phyloP scores from a whole-genome alignment of 2,888 invertebrate species.

The Diarsia rubi region DNA sequence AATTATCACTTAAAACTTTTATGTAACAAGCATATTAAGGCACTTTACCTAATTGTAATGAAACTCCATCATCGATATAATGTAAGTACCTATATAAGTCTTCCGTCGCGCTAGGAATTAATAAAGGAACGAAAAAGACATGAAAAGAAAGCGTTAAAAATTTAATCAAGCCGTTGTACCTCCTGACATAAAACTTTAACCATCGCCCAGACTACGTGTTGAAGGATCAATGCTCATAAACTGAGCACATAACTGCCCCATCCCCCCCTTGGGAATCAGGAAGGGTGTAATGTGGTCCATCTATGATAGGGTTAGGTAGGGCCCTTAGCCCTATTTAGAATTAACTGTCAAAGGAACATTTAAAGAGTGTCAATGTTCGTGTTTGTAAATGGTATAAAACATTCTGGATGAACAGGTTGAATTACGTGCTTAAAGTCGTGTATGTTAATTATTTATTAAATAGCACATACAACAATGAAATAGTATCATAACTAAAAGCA shows the following conservation, averaged over 20 bases:
- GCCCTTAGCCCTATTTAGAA: neutral
- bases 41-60: neutral
- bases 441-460: neutral
- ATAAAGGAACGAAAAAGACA: conserved; percentile 7
- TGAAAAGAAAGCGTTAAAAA: conserved; percentile 43
- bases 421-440: neutral
- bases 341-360: neutral
- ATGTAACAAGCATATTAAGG: neutral
- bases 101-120: neutral
- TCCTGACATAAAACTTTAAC: conserved; percentile 51
- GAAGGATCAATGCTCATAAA: conserved; percentile 47
- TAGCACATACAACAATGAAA: neutral
- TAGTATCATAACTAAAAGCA: neutral
- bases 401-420: neutral
- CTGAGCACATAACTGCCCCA: conserved; percentile 24
- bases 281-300: neutral
- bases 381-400: neutral
- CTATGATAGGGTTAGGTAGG: neutral
- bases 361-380: neutral
- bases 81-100: neutral
- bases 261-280: neutral
- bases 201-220: conserved; percentile 37
- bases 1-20: neutral
- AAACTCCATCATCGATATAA: neutral
- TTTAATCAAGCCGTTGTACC: conserved; percentile 44